Evolutionary conservation across 2,888 invertebrate species (phyloP), one percentile per base, ranked within the genome.

Genomic region (Acronicta alni): DNA sequence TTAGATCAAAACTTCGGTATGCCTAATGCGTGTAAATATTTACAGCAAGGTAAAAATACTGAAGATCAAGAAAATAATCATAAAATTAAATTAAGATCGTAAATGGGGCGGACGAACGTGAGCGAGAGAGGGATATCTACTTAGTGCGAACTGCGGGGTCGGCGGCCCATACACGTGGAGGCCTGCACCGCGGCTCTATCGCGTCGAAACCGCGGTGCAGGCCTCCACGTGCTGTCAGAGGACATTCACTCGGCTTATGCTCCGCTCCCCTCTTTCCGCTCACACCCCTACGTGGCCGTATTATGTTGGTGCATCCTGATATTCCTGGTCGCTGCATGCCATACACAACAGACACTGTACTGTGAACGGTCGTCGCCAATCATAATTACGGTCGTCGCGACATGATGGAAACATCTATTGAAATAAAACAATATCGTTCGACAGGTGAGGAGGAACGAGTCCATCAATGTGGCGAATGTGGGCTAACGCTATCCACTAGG

Each of bases 401-500:
- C 66, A 78, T 72, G 81, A 88, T 88, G 89, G 83, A 84, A 66
- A 75, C 78, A 53, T 61, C 67, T 77, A 81, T 83, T 87, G 81
- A 88, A 81, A 67, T 83, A 69, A 81, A 83, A 62, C 76, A 81
- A 66, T 85, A 79, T 89, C 85, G 78, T 87, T 89, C 86, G 83
- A 76, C 92, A 95, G 95, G 92, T 92, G 95, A 84, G 84, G 94
- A 93, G 67, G 93, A 93, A 81, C 91, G 93, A 57, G 87, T 85
- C 46, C 92, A 94, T 75, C 93, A 94, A 90, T 97, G 97, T 85
- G 95, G 96, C 49, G 95, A 97, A 82, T 97, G 97, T 82, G 96
- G 96, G 67, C 96, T 97, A 91, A 96, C 95, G 62, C 97, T 97
- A 80, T 96, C 96, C 44, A 97, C 97, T 78, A 96, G 97, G 83